Evolutionary conservation across 2,888 invertebrate species (phyloP).

Genomic region (Keiferia lycopersicella): DNA sequence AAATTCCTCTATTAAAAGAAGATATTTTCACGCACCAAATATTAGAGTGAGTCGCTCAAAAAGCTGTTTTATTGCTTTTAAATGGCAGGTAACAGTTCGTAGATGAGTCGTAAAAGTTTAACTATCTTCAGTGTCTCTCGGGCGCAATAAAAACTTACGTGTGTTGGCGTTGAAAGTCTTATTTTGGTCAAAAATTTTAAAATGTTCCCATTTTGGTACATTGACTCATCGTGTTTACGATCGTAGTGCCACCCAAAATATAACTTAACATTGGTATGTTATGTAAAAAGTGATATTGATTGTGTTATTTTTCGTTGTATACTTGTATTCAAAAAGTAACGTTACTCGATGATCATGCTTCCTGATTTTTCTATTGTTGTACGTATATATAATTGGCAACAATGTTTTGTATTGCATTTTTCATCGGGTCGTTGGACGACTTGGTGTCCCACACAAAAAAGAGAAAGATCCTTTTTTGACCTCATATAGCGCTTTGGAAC

Average conservation of each 20-base stretch:
- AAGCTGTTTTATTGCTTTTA: conserved; percentile 72
- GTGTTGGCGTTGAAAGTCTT: conserved; percentile 34
- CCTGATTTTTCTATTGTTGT: background rate
- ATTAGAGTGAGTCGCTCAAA: conserved; percentile 60
- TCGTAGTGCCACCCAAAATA: conserved; percentile 22
- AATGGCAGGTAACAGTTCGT: conserved; percentile 68
- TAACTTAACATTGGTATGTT: conserved; percentile 20
- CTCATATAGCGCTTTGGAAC: too few relatives aligned
- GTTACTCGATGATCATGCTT: background rate
- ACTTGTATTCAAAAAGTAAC: conserved; percentile 4
- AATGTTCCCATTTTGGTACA: conserved; percentile 25
- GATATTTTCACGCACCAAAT: conserved; percentile 71
- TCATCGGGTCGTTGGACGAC: too few relatives aligned
- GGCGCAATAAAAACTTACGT: conserved; percentile 40
- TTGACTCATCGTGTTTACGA: conserved; percentile 25
- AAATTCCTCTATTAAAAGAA: conserved; percentile 67
- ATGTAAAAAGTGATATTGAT: conserved; percentile 7
- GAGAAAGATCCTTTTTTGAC: too few relatives aligned
- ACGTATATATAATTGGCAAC: background rate
- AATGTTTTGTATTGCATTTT: background rate
- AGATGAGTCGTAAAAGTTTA: conserved; percentile 58
- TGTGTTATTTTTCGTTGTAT: background rate
- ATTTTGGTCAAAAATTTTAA: conserved; percentile 29
- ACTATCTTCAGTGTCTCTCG: conserved; percentile 46
- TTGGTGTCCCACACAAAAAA: too few relatives aligned